Conservation (phyloP, 2,797 vertebrate genomes). For the Crocidura indochinensis region DNA sequence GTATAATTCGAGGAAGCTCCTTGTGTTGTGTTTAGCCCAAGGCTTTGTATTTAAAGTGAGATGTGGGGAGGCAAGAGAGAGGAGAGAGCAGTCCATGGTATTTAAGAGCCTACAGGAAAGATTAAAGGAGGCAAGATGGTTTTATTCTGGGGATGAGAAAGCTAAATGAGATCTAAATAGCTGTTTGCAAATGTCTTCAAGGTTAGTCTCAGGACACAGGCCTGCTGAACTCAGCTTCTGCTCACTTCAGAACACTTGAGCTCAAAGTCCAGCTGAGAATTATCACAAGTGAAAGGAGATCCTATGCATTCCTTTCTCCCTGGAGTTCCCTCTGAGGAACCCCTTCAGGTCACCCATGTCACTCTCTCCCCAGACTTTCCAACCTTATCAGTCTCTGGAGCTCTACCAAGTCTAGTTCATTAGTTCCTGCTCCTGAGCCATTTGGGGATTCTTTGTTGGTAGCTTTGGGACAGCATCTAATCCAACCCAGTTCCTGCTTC, state of each 20-base stretch:
- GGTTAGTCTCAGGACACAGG: neutral
- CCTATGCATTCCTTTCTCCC: rapidly evolving
- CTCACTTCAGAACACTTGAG: neutral
- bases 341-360: neutral
- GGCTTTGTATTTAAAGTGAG: constrained; percentile 73
- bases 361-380: too few species aligned
- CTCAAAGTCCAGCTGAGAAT: neutral
- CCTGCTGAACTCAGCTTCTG: neutral
- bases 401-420: rapidly evolving
- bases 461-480: neutral
- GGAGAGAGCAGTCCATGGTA: constrained; percentile 38
- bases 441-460: neutral
- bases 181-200: constrained; percentile 9
- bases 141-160: constrained; percentile 53
- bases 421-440: neutral
- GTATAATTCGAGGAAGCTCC: constrained; percentile 56
- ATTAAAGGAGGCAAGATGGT: constrained; percentile 52
- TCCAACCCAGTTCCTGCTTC: neutral
- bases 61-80: constrained; percentile 46
- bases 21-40: constrained; percentile 47
- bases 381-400: too few species aligned
- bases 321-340: neutral
- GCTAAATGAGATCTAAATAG: neutral
- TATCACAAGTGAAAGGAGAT: neutral
- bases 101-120: constrained; percentile 13